Base-by-base conservation (phyloP, 2,797 vertebrate genomes). In the Pterois miles region DNA sequence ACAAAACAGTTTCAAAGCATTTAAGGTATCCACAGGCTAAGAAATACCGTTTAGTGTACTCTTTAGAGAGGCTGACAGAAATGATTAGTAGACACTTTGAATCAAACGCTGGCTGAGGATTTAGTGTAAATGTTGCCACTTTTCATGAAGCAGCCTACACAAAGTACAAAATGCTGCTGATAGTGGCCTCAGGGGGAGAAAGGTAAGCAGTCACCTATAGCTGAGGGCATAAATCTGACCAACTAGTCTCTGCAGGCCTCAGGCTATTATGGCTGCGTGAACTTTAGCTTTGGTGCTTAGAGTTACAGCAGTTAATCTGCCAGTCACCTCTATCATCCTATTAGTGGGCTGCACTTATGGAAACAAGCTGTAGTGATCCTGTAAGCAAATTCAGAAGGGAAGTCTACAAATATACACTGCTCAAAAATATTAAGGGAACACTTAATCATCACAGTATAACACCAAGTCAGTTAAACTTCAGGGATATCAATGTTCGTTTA, bases 291-390 rank as follows among this genome's bases (percentile, higher is more conserved):
- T 57, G 50, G 52, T 79, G 72, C 50, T 80, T 64, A 59, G 54
- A 69, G 67, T 53, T 62, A 16, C 57, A 65, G 58, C 58, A 67
- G 74, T 18, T 82, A 75, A 87, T 70, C 78, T 38, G 50, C 72
- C 71, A 65, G 81, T 86, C 74, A 82, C 66, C 81, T 83, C 77
- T 25, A 6, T 82, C 74, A 88, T 87, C 88, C 79, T 65, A 81
- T 88, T 86, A 86, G 77, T 54, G 62, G 5, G 75, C 57, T 23
- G 65, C 79, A 79, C 69, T 31, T 58, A 79, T 52, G 71, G 74
- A 73, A 66, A 68, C 4, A 5, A 83, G 56, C 70, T 38, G 58
- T 22, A 74, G 46, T 56, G 57, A 82, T 79, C 59, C 65, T 50
- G 62, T 46, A 29, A 56, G 78, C 25, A 65, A 20, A 74, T 59